These are phyloP conservation scores for Wiebesia pumilae DNA, from an alignment of 1,140 invertebrate genomes.

Conservation along the genomic window DNA sequence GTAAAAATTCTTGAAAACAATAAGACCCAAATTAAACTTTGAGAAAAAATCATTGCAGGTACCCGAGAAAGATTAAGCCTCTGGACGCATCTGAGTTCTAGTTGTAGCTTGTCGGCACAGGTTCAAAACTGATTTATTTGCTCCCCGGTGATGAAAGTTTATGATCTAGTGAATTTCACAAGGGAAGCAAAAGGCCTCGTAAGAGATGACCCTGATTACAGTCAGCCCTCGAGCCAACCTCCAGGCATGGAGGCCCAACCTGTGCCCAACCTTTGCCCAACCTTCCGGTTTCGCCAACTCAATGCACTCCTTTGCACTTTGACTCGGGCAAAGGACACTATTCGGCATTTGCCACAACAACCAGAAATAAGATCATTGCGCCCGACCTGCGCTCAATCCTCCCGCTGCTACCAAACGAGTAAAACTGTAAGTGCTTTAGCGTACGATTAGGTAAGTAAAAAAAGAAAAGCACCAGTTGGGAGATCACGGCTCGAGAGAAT, in stretches of 20 bases:
- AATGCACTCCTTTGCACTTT: not conserved
- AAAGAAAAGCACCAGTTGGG: not conserved
- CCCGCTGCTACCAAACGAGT: not conserved
- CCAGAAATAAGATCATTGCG: not conserved
- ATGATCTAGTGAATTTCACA: not conserved
- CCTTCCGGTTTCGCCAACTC: not conserved
- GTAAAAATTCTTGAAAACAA: not conserved
- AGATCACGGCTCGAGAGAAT: not conserved
- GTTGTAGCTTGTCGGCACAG: not conserved
- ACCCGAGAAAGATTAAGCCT: not conserved
- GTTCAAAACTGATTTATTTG: not conserved
- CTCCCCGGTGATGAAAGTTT: not conserved
- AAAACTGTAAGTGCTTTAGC: not conserved
- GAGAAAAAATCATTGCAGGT: not conserved
- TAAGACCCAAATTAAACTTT: not conserved
- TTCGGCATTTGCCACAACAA: not conserved
- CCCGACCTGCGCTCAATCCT: not conserved
- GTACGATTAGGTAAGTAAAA: not conserved
- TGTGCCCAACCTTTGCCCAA: too few relatives aligned
- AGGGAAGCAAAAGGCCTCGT: not conserved
- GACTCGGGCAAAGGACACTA: not conserved
- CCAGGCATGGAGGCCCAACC: not conserved
- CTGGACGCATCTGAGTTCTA: not conserved
- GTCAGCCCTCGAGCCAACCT: not conserved
- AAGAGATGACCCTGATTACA: not conserved